These are phyloP conservation scores for Clanis bilineata DNA, from an alignment of 2,888 invertebrate genomes.

Conservation along the genomic window DNA sequence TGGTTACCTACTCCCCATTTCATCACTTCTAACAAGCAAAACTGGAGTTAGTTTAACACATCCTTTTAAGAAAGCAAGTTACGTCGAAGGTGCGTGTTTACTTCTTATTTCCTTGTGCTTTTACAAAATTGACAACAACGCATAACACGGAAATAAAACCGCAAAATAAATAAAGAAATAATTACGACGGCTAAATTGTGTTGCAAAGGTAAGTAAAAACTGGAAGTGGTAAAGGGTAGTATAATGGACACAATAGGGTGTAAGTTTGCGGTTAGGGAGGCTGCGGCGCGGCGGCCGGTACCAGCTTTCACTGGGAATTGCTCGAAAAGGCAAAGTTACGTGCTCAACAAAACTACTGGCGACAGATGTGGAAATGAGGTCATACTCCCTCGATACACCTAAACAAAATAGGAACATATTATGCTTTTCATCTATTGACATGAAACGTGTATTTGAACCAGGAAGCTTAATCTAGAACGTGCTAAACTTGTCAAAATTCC, in stretches of 20 bases:
- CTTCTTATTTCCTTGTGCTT: neutral
- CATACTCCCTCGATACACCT: constrained; percentile 44
- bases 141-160: neutral
- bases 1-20: constrained; percentile 60
- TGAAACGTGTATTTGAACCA: too few relatives aligned
- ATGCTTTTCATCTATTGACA: constrained; percentile 27
- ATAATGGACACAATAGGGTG: constrained; percentile 61
- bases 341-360: constrained; percentile 51
- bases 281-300: constrained; percentile 45
- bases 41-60: constrained; percentile 25
- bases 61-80: constrained; percentile 21
- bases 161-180: constrained; percentile 21
- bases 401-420: constrained; percentile 40
- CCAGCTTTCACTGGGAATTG: constrained; percentile 56
- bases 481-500: too few relatives aligned
- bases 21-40: constrained; percentile 58
- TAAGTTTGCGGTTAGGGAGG: constrained; percentile 57
- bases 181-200: constrained; percentile 28
- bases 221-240: constrained; percentile 57
- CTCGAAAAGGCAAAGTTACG: constrained; percentile 63
- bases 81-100: neutral
- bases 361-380: constrained; percentile 52
- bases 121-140: neutral
- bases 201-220: constrained; percentile 48
- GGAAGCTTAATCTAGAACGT: too few relatives aligned